Evolutionary conservation across 2,797 vertebrate species (phyloP).

Genomic region (Cottoperca gobio): DNA sequence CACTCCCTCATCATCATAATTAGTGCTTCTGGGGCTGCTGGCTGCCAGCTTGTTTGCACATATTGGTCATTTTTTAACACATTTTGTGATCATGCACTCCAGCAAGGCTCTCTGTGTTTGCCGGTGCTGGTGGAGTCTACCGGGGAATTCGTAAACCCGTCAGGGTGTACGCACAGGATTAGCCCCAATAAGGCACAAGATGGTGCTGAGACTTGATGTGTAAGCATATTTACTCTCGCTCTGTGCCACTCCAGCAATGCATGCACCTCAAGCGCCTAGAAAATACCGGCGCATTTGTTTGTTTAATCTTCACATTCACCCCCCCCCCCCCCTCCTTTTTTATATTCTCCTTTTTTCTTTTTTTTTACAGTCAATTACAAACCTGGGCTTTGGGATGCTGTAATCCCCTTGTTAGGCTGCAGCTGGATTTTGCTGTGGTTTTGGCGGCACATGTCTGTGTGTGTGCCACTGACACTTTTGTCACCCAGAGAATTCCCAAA

Average conservation of each 20-base stretch:
- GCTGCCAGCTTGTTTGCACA: conserved; percentile 54
- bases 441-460: conserved; percentile 9
- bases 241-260: conserved; percentile 27
- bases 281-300: conserved; percentile 37
- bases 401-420: conserved; percentile 52
- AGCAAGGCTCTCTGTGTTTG: conserved; percentile 22
- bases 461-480: neutral
- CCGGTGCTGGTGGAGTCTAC: conserved; percentile 21
- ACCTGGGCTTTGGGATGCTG: conserved; percentile 37
- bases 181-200: conserved; percentile 60
- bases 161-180: conserved; percentile 62
- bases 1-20: conserved; percentile 60
- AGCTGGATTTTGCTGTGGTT: conserved; percentile 27
- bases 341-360: conserved; percentile 36
- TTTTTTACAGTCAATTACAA: conserved; percentile 47
- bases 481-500: conserved; percentile 9
- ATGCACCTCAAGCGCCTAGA: conserved; percentile 30
- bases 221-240: conserved; percentile 35
- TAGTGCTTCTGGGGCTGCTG: conserved; percentile 51
- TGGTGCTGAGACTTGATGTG: conserved; percentile 48
- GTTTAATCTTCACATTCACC: conserved; percentile 48
- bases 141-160: conserved; percentile 60
- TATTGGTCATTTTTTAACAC: conserved; percentile 55
- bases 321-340: conserved; percentile 21
- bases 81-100: conserved; percentile 51